Conservation (phyloP, 2,113 vertebrate genomes). For the Semicossyphus pulcher region DNA sequence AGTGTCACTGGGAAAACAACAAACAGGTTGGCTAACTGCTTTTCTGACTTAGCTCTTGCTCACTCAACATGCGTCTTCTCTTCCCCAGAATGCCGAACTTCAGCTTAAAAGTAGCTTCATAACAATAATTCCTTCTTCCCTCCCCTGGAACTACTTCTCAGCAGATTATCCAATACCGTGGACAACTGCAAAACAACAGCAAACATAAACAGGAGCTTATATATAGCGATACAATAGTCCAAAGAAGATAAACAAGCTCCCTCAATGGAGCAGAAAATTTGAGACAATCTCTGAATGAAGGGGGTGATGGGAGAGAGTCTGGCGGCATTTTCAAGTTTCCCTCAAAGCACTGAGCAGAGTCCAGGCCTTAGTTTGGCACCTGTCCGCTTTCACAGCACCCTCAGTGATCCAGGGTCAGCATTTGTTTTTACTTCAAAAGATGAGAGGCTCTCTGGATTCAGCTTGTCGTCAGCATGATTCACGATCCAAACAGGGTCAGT, state of each 20-base stretch:
- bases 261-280: neutral
- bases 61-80: too few relatives aligned
- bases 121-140: too few relatives aligned
- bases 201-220: too few relatives aligned
- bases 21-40: too few relatives aligned
- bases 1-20: too few relatives aligned
- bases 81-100: too few relatives aligned
- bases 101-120: too few relatives aligned
- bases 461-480: constrained; percentile 29
- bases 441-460: constrained; percentile 42
- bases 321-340: neutral
- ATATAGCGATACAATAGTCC: too few relatives aligned
- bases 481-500: constrained; percentile 7
- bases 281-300: neutral
- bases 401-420: constrained; percentile 49
- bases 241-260: constrained; percentile 3
- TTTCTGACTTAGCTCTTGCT: too few relatives aligned
- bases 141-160: too few relatives aligned
- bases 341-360: constrained; percentile 20
- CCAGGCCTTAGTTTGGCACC: constrained; percentile 39
- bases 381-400: constrained; percentile 34
- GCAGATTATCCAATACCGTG: too few relatives aligned
- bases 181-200: too few relatives aligned
- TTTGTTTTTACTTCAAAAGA: constrained; percentile 50
- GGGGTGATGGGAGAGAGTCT: neutral